Base-by-base conservation (phyloP, 1,140 invertebrate genomes). In the Apis cerana region DNA sequence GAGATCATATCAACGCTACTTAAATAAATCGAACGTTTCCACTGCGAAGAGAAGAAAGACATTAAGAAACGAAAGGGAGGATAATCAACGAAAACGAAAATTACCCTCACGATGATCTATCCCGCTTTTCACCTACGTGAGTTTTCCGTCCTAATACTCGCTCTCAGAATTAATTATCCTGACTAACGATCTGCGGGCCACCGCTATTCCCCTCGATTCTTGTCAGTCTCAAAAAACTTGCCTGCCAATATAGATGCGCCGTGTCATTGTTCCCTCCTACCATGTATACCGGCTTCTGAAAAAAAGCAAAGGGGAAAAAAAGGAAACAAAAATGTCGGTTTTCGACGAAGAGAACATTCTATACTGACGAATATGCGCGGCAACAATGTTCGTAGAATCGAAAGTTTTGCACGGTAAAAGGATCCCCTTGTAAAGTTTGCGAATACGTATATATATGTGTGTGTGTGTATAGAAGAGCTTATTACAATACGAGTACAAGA, bases 111-210 rank as follows among this genome's bases (percentile, higher is more conserved):
- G 72, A 75, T 76, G 72, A 86, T 86, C 59, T 50, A n/a, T 80
- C 58, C 11, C 59, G 43, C 33, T n/a, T 77, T 50, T 52, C 72
- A 69, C 27, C 74, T n/a, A 17, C 27, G 50, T 61, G 69, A 78
- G n/a, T 64, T 27, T 72, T 54, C 72, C 27, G 27, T 27, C 61
- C 67, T 83, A 84, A 89, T 83, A 89, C 82, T 85, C 76, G 62
- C 65, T 85, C 88, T 89, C 76, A 62, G 82, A 89, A 89, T 89
- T 89, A 89, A 89, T 89, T 89, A 89, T 81, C 85, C 33, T 62
- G 58, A 59, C 67, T 85, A 81, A 86, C 77, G 80, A 83, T 23
- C 67, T 78, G 70, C 71, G 85, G 54, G 58, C 54, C 11, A 59
- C 52, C 70, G 71, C 62, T 23, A 21, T 80, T 58, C 52, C 50